phyloP scores from a whole-genome alignment of 1,140 invertebrate species.

The Ericerus pela region DNA sequence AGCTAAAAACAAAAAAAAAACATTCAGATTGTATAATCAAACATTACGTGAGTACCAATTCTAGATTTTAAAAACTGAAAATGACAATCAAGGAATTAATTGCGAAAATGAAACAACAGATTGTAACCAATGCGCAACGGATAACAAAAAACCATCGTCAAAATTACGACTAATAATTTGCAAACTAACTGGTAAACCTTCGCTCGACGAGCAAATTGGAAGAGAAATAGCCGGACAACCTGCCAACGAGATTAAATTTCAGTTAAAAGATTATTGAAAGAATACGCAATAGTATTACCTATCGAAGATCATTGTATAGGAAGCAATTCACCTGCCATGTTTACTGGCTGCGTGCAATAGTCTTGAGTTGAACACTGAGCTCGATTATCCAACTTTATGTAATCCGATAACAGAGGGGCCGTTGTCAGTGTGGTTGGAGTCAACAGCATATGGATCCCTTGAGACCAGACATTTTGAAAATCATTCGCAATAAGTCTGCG shows the following conservation, averaged over 20 bases:
- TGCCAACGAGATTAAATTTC: constrained; percentile 28
- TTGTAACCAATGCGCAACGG: constrained; percentile 74
- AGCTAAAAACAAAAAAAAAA: too few relatives aligned
- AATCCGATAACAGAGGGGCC: constrained; percentile 67
- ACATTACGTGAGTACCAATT: too few relatives aligned
- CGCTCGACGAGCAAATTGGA: constrained; percentile 62
- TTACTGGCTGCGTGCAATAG: constrained; percentile 86
- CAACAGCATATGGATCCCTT: constrained; percentile 65
- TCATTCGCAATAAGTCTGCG: constrained; percentile 76
- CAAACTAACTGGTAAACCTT: constrained; percentile 69
- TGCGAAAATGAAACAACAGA: constrained; percentile 46
- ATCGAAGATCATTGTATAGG: background rate
- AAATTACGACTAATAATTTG: constrained; percentile 79
- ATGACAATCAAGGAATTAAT: too few relatives aligned
- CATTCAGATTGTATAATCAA: too few relatives aligned
- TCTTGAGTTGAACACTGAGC: constrained; percentile 80
- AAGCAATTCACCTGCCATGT: constrained; percentile 63
- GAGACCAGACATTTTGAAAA: constrained; percentile 56
- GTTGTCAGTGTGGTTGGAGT: constrained; percentile 81
- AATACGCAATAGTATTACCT: background rate
- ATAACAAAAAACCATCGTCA: constrained; percentile 60
- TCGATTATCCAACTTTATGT: constrained; percentile 60
- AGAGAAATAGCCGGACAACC: constrained; percentile 80
- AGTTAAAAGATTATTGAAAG: background rate
- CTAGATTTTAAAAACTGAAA: too few relatives aligned